phyloP scores from a whole-genome alignment of 2,113 vertebrate genomes.

The Donacobius atricapilla region DNA sequence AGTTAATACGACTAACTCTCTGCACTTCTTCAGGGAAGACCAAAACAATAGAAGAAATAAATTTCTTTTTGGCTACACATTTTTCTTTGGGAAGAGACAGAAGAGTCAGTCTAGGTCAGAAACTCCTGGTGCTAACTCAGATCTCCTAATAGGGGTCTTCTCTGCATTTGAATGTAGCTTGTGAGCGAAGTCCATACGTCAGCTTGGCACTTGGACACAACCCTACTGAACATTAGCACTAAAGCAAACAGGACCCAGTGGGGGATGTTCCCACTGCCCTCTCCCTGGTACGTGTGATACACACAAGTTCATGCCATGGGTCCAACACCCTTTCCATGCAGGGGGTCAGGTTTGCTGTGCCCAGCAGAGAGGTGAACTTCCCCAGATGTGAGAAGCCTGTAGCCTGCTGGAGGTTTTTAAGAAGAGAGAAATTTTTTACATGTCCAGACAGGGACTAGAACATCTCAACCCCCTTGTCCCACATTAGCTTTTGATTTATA shows the following conservation, averaged over 20 bases:
- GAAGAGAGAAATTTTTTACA: background rate
- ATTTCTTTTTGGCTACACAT: background rate
- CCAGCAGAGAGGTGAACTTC: background rate
- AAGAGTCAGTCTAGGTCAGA: background rate
- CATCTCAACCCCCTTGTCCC: background rate
- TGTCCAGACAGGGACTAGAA: background rate
- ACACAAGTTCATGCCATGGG: background rate
- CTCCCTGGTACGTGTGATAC: background rate
- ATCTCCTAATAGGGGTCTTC: background rate
- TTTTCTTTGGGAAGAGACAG: background rate
- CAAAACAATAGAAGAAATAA: background rate
- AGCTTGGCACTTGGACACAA: background rate
- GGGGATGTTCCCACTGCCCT: background rate
- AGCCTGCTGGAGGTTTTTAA: fast-evolving
- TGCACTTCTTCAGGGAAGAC: background rate
- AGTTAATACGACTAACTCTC: background rate
- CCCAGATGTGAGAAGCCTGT: background rate
- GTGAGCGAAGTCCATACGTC: background rate
- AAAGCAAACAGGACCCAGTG: background rate
- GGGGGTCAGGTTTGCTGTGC: background rate
- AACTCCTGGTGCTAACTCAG: background rate
- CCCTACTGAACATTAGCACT: background rate
- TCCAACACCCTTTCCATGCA: background rate
- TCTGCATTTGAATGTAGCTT: background rate
- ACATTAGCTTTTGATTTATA: fast-evolving